Conservation (phyloP, 1,140 invertebrate genomes). For the Drosophila malerkotliana region DNA sequence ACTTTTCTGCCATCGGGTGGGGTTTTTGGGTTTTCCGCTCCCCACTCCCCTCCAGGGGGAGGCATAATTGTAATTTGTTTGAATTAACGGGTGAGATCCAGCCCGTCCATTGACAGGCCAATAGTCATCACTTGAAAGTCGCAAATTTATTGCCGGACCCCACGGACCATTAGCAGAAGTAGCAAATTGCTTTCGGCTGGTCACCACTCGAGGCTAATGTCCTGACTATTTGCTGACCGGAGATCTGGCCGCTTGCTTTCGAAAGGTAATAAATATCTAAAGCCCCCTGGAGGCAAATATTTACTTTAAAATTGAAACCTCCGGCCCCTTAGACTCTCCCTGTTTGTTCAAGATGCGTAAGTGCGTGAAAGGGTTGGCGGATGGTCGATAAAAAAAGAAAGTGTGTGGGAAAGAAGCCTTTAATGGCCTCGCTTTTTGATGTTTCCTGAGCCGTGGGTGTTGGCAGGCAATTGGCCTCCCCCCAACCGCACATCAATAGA, state of each 20-base stretch:
- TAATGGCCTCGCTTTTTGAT: conserved; percentile 75
- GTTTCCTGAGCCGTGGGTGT: conserved; percentile 62
- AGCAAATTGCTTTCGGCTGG: conserved; percentile 65
- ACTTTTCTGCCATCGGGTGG: conserved; percentile 2
- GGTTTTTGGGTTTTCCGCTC: neutral
- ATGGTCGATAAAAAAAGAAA: conserved; percentile 21
- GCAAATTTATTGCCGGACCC: conserved; percentile 58
- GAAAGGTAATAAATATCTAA: conserved; percentile 80
- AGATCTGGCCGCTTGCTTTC: neutral
- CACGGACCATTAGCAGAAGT: conserved; percentile 54
- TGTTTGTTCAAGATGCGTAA: conserved; percentile 72
- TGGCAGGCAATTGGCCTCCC: conserved; percentile 48
- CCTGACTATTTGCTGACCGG: conserved; percentile 63
- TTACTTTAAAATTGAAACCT: conserved; percentile 81
- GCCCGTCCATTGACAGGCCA: conserved; percentile 43
- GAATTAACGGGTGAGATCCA: conserved; percentile 52
- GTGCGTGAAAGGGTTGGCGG: conserved; percentile 75
- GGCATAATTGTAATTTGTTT: conserved; percentile 78
- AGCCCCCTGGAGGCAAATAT: conserved; percentile 83
- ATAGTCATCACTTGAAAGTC: conserved; percentile 44
- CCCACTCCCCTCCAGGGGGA: neutral
- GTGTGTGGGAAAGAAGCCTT: conserved; percentile 53
- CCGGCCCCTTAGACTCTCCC: neutral
- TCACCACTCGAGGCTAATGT: conserved; percentile 63
- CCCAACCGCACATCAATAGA: conserved; percentile 38